Evolutionary conservation across 2,797 vertebrate species (phyloP).

Genomic region (Spondyliosoma cantharus): DNA sequence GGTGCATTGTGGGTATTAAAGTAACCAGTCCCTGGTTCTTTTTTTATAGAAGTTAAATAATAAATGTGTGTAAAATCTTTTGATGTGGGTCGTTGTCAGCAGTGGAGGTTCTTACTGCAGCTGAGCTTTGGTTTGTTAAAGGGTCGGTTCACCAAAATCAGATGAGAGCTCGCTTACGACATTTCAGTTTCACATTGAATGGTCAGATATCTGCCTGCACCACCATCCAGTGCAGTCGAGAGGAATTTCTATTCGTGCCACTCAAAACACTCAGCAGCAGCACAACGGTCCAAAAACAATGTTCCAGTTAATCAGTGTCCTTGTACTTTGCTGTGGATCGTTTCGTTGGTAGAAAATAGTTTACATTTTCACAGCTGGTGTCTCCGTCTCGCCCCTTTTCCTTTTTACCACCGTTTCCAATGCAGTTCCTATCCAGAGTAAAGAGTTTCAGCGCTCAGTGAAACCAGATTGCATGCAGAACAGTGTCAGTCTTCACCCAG

Average conservation of each 20-base stretch:
- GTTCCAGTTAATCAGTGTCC: not conserved
- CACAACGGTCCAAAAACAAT: constrained; percentile 15
- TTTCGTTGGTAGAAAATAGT: constrained; percentile 11
- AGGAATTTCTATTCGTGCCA: not conserved
- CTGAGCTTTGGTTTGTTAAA: not conserved
- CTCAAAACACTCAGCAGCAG: constrained; percentile 16
- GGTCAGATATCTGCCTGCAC: not conserved
- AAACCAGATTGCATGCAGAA: not conserved
- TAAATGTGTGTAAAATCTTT: not conserved
- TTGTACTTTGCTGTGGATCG: not conserved
- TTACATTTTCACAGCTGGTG: constrained; percentile 29
- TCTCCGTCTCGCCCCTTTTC: constrained; percentile 25
- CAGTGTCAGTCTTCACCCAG: constrained; percentile 6
- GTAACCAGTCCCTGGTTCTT: not conserved
- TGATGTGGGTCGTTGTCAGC: no score
- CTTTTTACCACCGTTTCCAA: constrained; percentile 35
- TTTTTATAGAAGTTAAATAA: not conserved
- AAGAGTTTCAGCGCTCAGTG: not conserved
- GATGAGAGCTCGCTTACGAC: not conserved
- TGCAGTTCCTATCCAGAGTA: constrained; percentile 20
- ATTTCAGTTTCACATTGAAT: not conserved
- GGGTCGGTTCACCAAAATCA: not conserved
- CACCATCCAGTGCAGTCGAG: not conserved
- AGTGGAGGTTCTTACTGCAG: not conserved
- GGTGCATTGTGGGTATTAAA: not conserved